Evolutionary conservation across 2,888 invertebrate genomes (phyloP).

Genomic region (Phymatocera aterrima): DNA sequence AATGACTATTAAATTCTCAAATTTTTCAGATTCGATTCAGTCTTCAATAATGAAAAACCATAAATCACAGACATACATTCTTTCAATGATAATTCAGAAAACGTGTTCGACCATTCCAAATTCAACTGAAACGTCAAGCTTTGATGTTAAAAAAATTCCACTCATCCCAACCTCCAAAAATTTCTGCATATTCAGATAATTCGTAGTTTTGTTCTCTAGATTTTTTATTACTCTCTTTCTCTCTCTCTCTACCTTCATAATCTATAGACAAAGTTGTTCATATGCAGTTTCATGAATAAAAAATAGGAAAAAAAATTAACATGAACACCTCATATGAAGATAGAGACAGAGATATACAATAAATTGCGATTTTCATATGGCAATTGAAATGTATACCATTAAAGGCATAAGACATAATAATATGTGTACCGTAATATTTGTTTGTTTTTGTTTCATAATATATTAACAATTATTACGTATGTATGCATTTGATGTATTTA

Average conservation of each 20-base stretch:
- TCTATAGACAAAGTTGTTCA: no score
- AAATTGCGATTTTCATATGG: no score
- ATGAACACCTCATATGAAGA: background rate
- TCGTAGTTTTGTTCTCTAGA: no score
- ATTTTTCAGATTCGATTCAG: background rate
- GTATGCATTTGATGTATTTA: background rate
- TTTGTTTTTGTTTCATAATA: no score
- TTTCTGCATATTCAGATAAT: no score
- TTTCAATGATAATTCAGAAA: background rate
- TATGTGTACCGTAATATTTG: no score
- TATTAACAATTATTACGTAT: conserved; percentile 16
- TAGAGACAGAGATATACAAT: no score
- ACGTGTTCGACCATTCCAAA: background rate
- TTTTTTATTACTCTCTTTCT: no score
- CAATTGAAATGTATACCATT: background rate
- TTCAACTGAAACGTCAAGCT: background rate
- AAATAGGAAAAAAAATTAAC: background rate
- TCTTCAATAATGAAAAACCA: conserved; percentile 5
- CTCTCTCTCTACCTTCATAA: no score
- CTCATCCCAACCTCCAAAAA: no score
- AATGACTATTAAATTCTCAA: background rate
- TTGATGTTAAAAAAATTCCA: no score
- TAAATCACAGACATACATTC: conserved; percentile 13
- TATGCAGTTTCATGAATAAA: no score
- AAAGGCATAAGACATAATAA: background rate